Percentiles rank a stretch among this genome's conserved stretches.
Conservation (phyloP, 2,888 invertebrate species). For the Xanthorhoe spadicearia region DNA sequence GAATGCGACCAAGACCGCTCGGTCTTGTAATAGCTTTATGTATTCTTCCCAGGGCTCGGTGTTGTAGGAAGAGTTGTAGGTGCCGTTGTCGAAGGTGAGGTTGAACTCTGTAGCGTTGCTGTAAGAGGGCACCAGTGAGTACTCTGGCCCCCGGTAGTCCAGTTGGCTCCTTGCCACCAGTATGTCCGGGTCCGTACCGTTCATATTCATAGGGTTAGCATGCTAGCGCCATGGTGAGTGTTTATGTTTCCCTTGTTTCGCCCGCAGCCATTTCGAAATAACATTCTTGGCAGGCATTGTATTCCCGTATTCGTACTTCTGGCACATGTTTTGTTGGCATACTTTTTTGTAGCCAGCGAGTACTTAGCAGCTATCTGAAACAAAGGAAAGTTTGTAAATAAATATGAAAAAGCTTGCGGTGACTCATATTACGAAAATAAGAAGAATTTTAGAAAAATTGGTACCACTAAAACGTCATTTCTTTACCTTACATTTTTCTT, state of each 20-base stretch:
- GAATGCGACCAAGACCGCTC: conserved; percentile 91
- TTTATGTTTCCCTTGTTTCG: conserved; percentile 80
- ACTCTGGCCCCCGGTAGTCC: conserved; percentile 70
- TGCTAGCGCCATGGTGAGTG: conserved; percentile 76
- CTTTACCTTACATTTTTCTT: no score
- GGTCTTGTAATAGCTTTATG: conserved; percentile 84
- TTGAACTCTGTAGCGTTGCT: conserved; percentile 69
- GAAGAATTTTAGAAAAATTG: no score
- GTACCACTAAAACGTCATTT: no score
- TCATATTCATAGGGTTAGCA: conserved; percentile 77
- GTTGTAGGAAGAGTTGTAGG: conserved; percentile 63
- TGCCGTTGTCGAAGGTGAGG: conserved; percentile 64
- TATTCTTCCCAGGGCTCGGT: conserved; percentile 77
- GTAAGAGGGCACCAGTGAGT: conserved; percentile 58
- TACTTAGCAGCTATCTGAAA: conserved; percentile 66
- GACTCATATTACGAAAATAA: not conserved
- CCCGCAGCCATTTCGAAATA: conserved; percentile 81
- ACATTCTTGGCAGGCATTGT: conserved; percentile 81
- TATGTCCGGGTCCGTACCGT: conserved; percentile 70
- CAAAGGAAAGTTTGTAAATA: conserved; percentile 51
- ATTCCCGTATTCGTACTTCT: conserved; percentile 69
- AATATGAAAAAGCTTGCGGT: conserved; percentile 12
- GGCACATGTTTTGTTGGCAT: conserved; percentile 75
- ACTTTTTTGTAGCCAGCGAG: conserved; percentile 57
- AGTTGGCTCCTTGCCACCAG: conserved; percentile 78